Conservation (phyloP, 2,797 vertebrate species). For the Epinephelus awoara region DNA sequence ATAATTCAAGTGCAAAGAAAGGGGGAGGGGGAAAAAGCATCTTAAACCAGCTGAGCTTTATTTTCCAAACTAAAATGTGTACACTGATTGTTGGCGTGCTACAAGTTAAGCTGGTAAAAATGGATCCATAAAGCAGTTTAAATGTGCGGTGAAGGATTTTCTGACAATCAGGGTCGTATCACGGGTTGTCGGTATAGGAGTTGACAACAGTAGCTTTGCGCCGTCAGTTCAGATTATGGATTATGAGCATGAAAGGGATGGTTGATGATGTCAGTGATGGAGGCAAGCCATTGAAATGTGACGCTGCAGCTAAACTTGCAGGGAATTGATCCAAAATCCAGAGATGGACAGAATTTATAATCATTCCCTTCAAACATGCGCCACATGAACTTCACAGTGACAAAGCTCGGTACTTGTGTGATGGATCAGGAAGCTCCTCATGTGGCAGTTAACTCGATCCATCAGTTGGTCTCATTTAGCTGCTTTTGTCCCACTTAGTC, state of each 20-base stretch:
- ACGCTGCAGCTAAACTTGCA: background rate
- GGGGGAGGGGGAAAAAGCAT: accelerated
- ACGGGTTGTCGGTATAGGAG: background rate
- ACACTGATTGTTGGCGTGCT: background rate
- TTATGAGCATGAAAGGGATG: slow-evolving; percentile 33
- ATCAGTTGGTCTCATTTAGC: slow-evolving; percentile 17
- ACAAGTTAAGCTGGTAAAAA: slow-evolving; percentile 27
- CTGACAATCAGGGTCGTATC: slow-evolving; percentile 3
- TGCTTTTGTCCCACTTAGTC: background rate
- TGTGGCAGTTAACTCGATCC: slow-evolving; percentile 15
- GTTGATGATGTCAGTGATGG: slow-evolving; percentile 26
- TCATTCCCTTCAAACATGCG: background rate
- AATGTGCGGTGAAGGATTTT: slow-evolving; percentile 42
- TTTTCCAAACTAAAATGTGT: background rate
- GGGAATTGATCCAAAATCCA: background rate
- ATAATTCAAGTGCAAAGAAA: slow-evolving; percentile 44
- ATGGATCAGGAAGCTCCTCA: slow-evolving; percentile 21
- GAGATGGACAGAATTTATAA: background rate
- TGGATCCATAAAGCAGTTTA: slow-evolving; percentile 35
- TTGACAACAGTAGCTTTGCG: slow-evolving; percentile 27
- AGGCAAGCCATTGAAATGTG: slow-evolving; percentile 29
- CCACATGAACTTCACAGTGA: background rate
- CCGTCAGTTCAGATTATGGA: slow-evolving; percentile 50
- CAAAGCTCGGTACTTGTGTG: background rate
- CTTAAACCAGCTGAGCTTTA: background rate